Evolutionary conservation across 2,888 invertebrate species (phyloP).

Genomic region (Rhopalosiphum nymphaeae): DNA sequence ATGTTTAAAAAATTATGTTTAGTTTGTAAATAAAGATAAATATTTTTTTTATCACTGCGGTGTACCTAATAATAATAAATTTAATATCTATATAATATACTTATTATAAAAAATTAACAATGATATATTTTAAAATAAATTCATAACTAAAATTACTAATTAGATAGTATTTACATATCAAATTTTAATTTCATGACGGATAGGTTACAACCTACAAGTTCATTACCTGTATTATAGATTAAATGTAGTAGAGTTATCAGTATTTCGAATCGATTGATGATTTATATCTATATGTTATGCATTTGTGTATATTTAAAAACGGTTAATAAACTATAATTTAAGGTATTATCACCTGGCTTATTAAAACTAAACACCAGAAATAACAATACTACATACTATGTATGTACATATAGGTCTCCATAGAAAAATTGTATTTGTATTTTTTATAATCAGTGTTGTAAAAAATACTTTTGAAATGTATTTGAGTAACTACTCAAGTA

Average conservation of each 20-base stretch:
- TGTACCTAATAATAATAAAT: too few relatives aligned
- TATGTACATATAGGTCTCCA: background rate
- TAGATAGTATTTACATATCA: background rate
- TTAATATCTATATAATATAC: too few relatives aligned
- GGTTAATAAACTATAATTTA: background rate
- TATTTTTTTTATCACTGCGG: too few relatives aligned
- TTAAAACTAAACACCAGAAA: background rate
- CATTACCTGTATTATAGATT: background rate
- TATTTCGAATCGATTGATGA: background rate
- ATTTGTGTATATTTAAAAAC: background rate
- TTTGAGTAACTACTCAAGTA: too few relatives aligned
- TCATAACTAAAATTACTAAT: background rate
- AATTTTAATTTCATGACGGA: background rate
- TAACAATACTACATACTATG: background rate
- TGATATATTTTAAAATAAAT: background rate
- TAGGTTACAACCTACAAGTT: background rate
- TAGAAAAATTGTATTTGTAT: background rate
- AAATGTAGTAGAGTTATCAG: background rate
- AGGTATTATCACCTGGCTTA: background rate
- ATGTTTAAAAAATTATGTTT: too few relatives aligned
- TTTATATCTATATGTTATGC: background rate
- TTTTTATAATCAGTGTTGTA: background rate
- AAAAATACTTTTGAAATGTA: too few relatives aligned
- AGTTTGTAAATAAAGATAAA: too few relatives aligned
- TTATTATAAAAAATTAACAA: too few relatives aligned